Conservation (phyloP, 2,888 invertebrate species). For the Drosophila anomelani region DNA sequence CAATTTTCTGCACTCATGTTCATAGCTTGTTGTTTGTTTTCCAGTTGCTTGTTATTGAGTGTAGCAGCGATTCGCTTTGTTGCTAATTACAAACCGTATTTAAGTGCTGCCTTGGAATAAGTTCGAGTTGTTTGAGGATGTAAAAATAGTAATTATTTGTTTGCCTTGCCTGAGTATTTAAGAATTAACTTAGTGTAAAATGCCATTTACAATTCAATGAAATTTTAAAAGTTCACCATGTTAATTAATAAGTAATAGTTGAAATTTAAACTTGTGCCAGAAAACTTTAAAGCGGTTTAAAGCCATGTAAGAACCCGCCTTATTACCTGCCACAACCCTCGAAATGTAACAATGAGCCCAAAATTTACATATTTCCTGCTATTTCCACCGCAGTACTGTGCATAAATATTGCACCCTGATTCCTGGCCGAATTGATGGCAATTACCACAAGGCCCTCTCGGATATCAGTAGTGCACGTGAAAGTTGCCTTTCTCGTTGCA, state of each 20-base stretch:
- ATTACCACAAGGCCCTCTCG: constrained; percentile 32
- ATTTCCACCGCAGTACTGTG: neutral
- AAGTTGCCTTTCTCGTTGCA: constrained; percentile 28
- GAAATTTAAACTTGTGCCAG: too few relatives aligned
- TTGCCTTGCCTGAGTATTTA: neutral
- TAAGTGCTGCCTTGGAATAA: constrained; percentile 2
- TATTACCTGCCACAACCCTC: neutral
- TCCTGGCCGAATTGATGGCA: constrained; percentile 32
- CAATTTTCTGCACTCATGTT: constrained; percentile 5
- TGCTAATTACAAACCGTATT: constrained; percentile 16
- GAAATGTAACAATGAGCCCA: neutral
- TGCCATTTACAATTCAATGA: neutral
- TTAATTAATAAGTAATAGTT: neutral
- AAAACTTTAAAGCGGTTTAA: neutral
- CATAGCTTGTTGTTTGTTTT: constrained; percentile 18
- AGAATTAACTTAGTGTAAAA: neutral
- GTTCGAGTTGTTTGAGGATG: neutral
- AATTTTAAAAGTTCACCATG: neutral
- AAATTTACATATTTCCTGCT: constrained; percentile 3
- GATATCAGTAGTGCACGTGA: constrained; percentile 20
- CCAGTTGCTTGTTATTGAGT: constrained; percentile 4
- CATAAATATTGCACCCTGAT: constrained; percentile 19
- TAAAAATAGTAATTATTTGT: constrained; percentile 5
- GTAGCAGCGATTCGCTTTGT: constrained; percentile 1
- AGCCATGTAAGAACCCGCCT: neutral